These are phyloP conservation scores for Epinephelus moara DNA, from an alignment of 2,113 vertebrate species.

Conservation along the genomic window DNA sequence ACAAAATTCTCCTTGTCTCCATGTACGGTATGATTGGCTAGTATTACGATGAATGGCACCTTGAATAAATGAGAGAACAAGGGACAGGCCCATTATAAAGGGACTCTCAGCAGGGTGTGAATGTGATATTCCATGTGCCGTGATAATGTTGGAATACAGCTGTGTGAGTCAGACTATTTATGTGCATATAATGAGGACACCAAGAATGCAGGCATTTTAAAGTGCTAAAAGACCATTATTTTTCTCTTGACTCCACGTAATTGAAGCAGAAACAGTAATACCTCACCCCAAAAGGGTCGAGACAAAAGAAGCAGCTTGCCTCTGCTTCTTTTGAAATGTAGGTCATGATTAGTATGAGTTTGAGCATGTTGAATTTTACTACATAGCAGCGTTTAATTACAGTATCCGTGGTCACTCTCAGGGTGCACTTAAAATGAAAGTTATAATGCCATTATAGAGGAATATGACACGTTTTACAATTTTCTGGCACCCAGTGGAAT, in stretches of 20 bases:
- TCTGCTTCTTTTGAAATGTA: conserved; percentile 26
- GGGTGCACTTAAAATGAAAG: not conserved
- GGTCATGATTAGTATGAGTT: conserved; percentile 27
- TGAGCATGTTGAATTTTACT: conserved; percentile 36
- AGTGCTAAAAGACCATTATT: conserved; percentile 39
- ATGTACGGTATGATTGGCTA: conserved; percentile 3
- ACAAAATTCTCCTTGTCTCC: not conserved
- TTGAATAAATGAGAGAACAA: conserved; percentile 17
- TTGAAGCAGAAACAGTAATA: conserved; percentile 25
- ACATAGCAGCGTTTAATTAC: conserved; percentile 34
- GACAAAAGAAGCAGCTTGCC: not conserved
- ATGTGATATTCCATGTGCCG: conserved; percentile 47
- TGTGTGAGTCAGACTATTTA: conserved; percentile 54
- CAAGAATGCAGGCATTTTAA: conserved; percentile 41
- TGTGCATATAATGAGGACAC: conserved; percentile 69
- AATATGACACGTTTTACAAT: conserved; percentile 14
- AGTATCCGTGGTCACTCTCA: conserved; percentile 12
- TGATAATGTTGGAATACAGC: conserved; percentile 52
- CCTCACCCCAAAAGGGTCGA: conserved; percentile 21
- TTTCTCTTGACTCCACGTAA: conserved; percentile 28
- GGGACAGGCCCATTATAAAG: conserved; percentile 30
- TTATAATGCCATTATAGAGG: conserved; percentile 13
- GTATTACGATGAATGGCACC: conserved; percentile 3
- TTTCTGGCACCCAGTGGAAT: conserved; percentile 26
- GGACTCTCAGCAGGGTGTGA: conserved; percentile 42